Evolutionary conservation across 2,113 vertebrate species (phyloP).

Genomic region (Loxodonta africana): DNA sequence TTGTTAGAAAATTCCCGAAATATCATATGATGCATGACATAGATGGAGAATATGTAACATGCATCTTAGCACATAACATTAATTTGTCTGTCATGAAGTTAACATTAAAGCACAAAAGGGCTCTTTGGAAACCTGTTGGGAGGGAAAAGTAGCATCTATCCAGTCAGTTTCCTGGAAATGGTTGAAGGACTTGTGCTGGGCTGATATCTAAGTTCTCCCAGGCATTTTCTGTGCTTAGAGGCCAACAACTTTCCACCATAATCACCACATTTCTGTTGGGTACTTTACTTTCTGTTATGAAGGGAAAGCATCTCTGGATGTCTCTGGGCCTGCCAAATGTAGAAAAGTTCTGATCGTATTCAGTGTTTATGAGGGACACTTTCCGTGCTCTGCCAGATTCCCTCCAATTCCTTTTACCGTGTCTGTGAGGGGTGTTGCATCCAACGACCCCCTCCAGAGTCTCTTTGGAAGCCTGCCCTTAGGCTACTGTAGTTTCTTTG

Average conservation of each 20-base stretch:
- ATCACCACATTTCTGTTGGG: not conserved
- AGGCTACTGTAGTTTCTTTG: constrained; percentile 4
- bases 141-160: not conserved
- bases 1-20: constrained; percentile 13
- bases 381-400: not conserved
- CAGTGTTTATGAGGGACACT: not conserved
- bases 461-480: not conserved
- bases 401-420: not conserved
- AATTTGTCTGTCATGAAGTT: constrained; percentile 15
- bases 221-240: not conserved
- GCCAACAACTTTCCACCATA: not conserved
- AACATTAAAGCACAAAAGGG: constrained; percentile 7
- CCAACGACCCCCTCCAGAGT: not conserved
- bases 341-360: not conserved
- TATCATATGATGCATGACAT: not conserved
- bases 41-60: not conserved
- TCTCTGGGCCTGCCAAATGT: not conserved
- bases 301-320: not conserved
- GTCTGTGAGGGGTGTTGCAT: not conserved
- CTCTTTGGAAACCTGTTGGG: constrained; percentile 45
- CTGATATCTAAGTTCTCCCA: not conserved
- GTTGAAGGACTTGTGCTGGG: not conserved
- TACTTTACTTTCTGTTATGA: not conserved
- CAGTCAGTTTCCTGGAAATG: constrained; percentile 39
- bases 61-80: not conserved